Evolutionary conservation across 2,888 invertebrate genomes (phyloP), one percentile per base, ranked within the genome.

Genomic region (Drosophila lutescens): DNA sequence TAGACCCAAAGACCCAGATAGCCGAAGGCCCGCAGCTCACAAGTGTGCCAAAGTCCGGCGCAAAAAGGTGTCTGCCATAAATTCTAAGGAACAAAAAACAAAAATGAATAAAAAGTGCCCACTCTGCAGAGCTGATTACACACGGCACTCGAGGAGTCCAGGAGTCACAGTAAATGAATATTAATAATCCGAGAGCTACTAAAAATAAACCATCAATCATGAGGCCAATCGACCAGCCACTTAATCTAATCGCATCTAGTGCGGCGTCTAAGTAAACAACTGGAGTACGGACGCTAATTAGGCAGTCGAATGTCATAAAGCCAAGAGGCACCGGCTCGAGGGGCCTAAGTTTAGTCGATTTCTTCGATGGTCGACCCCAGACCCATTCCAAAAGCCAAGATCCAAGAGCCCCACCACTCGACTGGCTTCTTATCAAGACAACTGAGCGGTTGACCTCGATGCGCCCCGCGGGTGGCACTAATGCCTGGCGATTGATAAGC

Each of bases 191-290:
- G 41, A 57, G 68, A 60, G 66, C 66, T 47, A 74, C 83, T 83
- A 83, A 79, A 88, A 88, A 83, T 83, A 83, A 82, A 78, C 63
- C 70, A 82, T 87, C 82, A 85, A 82, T 82, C 81, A 87, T 73
- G 72, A 62, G 85, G 70, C 57, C 79, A 60, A 60, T 63, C 63
- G 63, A 62, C 61, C 58, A 50, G 53, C 65, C 38, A 56, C 46
- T 57, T 70, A 88, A 83, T 83, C 83, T 83, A 86, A 83, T 83
- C 83, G 60, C 71, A 82, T 77, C 79, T 79, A 58, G 43, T 60
- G 66, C 77, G 80, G 78, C 88, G 88, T 83, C 88, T 86, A 86
- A 74, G 86, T 86, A 83, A 83, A 83, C 83, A 88, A 78, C 83
- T 74, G 57, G 61, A 71, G 66, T 65, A 71, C 71, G 65, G 57